A percentile compares a stretch with the other conserved stretches of the same genome.
Evolutionary conservation across 2,888 invertebrate species (phyloP).

Genomic region (Cerastis rubricosa): DNA sequence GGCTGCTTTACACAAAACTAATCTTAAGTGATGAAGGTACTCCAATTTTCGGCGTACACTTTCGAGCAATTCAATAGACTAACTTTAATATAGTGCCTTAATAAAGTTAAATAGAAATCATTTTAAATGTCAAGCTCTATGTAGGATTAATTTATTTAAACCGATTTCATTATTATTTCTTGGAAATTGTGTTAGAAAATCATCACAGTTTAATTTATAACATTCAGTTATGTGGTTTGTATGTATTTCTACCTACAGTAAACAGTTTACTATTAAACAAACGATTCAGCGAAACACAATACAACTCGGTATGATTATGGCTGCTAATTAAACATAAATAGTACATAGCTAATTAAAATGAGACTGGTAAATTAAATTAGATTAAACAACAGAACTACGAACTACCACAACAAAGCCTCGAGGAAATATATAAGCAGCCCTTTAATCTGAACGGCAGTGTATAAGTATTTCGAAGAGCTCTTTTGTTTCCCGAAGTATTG

Average conservation of each 20-base stretch:
- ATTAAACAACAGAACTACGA: conserved; percentile 43
- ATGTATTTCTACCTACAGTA: conserved; percentile 10
- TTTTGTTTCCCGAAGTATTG: conserved; percentile 85
- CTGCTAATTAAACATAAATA: conserved; percentile 31
- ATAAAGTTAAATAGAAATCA: neutral
- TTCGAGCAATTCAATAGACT: conserved; percentile 60
- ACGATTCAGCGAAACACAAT: conserved; percentile 4
- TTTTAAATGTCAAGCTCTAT: neutral
- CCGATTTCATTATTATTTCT: neutral
- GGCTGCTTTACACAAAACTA: conserved; percentile 73
- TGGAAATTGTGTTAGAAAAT: conserved; percentile 1
- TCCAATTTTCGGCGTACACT: conserved; percentile 68
- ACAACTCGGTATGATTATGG: neutral
- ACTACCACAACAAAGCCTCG: conserved; percentile 55
- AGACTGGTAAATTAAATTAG: conserved; percentile 48
- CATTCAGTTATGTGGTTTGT: conserved; percentile 10
- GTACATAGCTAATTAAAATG: conserved; percentile 50
- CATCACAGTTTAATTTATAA: conserved; percentile 6
- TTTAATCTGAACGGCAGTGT: conserved; percentile 77
- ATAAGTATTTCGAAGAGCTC: conserved; percentile 80
- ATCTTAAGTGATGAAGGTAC: conserved; percentile 73
- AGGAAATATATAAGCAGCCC: conserved; percentile 61
- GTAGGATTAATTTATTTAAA: neutral
- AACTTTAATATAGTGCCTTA: neutral
- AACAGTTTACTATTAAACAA: conserved; percentile 22